Base-by-base conservation (phyloP, 2,797 vertebrate species). In the Parauchenoglanis punctatus region DNA sequence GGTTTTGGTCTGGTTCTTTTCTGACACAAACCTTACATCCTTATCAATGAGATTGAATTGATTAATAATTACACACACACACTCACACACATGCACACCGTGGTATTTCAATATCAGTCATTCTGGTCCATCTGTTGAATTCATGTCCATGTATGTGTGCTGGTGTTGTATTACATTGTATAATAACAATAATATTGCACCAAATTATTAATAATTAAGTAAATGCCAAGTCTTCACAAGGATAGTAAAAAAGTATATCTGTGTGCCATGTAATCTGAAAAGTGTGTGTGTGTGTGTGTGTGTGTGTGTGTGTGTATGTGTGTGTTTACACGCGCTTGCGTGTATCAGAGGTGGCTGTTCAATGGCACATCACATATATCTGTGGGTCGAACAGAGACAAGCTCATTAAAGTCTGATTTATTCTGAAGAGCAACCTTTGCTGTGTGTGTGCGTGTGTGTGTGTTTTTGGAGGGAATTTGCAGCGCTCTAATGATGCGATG, bases 401-500 rank as follows among this genome's bases (percentile, higher is more conserved):
- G 61, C 61, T 63, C 61, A 63, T 63, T 63, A 63, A 63, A 25
- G 61, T 63, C 23, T 23, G 25, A 63, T 63, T 23, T 63, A 63
- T n/a, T 63, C 61, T 63, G 61, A 63, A 63, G 8, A 63, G 61
- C n/a, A 23, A 6, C 25, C 28, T 31, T 31, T 28, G n/a, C 25
- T 85, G 76, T 73, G 63, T 54, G 49, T 49, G 58, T 83, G 80
- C 20, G 56, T 87, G 81, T 68, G 81, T 77, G 46, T 49, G 81
- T 31, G 61, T 35, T 23, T 23, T 28, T 12, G 7, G 5, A n/a
- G 31, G 23, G 18, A 61, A 59, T 40, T 8, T 78, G 61, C 67
- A 87, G 77, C 40, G 87, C 58, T 67, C 85, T 92, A 92, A 92
- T 90, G 84, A 91, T 88, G 87, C 85, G 87, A 81, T 85, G 78